Base-by-base conservation (phyloP, 2,888 invertebrate genomes). In the Pristionchus arcanus region DNA sequence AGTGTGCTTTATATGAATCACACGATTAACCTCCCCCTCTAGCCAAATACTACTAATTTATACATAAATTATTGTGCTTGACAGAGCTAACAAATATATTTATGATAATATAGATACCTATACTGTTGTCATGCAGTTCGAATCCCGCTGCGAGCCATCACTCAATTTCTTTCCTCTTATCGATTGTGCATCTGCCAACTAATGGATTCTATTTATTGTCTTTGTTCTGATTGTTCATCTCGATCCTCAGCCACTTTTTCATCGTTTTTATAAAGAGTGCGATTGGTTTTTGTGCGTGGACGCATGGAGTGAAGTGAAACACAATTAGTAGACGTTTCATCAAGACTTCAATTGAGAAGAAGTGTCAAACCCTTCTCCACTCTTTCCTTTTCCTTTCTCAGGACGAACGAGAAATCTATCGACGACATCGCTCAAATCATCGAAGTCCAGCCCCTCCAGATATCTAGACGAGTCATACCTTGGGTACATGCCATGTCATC, bases 361-460 rank as follows among this genome's bases (percentile, higher is more conserved):
- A 28, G 25, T 77, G 31, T 49, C 81, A n/a, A 81, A 81, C 53
- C 11, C 37, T 21, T 77, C 16, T 74, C 71, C 15, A 74, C 25
- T n/a, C 37, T 55, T 83, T 42, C 13, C 83, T 28, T 53, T 53
- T 49, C 53, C 25, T 37, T 63, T 59, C 28, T 59, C 59, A 55
- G 59, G 84, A 59, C 31, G 84, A 85, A 25, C 83, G 81, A 42
- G 34, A 55, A 28, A 55, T 16, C 21, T 85, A 34, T 59, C 84
- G 84, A 31, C 84, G 84, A n/a, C 55, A 55, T 21, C 84, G 84
- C 0, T 28, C 66, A 7, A 34, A 59, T 87, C 87, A 87, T 37
- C 87, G 68, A 87, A 87, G 87, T 68, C 87, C 87, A 19, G 87
- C 87, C 28, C 87, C 87, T 37, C 55, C 59, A 0, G 84, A 84